Evolutionary conservation across 1,140 invertebrate species (phyloP).

Genomic region (Philopotamus ludificatus): DNA sequence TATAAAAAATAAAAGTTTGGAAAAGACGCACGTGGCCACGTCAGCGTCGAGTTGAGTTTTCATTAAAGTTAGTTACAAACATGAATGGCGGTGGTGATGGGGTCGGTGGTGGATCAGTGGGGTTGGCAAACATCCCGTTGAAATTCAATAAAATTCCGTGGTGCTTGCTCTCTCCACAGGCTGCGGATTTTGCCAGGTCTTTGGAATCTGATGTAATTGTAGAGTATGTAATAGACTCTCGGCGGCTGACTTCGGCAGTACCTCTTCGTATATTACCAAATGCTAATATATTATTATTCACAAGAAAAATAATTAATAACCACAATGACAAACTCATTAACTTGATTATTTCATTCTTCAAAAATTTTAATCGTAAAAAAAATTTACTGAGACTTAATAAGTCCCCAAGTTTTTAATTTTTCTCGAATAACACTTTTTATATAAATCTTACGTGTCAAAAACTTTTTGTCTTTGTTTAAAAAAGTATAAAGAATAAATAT

Average conservation of each 20-base stretch:
- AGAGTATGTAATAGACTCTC: constrained; percentile 3
- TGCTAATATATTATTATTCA: neutral
- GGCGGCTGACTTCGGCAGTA: neutral
- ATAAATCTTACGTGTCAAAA: too few species aligned
- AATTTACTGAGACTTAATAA: too few species aligned
- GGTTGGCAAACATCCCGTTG: constrained; percentile 34
- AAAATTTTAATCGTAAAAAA: too few species aligned
- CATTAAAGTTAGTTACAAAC: constrained; percentile 42
- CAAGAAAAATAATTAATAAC: too few species aligned
- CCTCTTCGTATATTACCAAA: neutral
- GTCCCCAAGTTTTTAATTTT: too few species aligned
- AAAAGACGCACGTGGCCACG: neutral
- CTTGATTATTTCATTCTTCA: too few species aligned
- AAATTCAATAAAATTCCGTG: constrained; percentile 39
- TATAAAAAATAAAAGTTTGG: neutral
- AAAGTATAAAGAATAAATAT: too few species aligned
- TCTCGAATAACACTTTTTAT: too few species aligned
- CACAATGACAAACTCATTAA: too few species aligned
- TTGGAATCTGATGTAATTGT: constrained; percentile 23
- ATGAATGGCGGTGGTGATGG: constrained; percentile 13
- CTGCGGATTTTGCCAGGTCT: constrained; percentile 13
- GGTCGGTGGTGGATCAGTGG: constrained; percentile 1
- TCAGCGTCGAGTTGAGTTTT: constrained; percentile 36
- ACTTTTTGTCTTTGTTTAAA: too few species aligned
- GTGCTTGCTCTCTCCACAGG: constrained; percentile 7